A percentile compares a stretch with the other conserved stretches of the same genome.
These are phyloP conservation scores for Cephalophus harveyi DNA, from an alignment of 2,113 vertebrate species.

Conservation along the genomic window DNA sequence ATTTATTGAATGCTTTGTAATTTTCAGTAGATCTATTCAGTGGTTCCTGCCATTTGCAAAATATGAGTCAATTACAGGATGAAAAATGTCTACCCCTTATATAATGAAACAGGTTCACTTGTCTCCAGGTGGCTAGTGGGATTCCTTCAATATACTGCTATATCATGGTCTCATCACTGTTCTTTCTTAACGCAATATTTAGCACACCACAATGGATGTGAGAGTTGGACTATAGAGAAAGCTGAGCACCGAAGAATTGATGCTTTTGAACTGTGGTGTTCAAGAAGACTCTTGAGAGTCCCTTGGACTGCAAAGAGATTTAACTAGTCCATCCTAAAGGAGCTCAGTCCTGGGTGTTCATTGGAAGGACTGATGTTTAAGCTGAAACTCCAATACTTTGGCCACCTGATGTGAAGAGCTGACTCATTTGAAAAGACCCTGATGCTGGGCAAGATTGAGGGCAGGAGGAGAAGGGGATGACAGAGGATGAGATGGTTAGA, in stretches of 20 bases:
- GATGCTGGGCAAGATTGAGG: too few species aligned
- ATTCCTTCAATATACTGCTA: background rate
- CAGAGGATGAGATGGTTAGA: background rate
- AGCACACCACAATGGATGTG: background rate
- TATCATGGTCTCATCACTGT: background rate
- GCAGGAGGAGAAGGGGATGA: background rate
- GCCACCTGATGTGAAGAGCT: too few species aligned
- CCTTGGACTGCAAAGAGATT: too few species aligned
- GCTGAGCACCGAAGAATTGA: accelerated
- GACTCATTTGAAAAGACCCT: too few species aligned
- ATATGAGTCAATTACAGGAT: background rate
- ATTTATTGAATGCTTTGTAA: background rate
- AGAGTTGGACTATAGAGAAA: too few species aligned
- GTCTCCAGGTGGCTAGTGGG: background rate
- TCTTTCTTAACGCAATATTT: background rate
- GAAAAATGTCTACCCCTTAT: background rate
- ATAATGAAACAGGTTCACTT: background rate
- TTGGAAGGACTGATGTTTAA: too few species aligned
- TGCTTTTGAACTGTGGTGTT: too few species aligned
- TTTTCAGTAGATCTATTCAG: background rate
- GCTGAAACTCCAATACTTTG: too few species aligned
- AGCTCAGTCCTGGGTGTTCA: too few species aligned
- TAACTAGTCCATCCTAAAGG: too few species aligned
- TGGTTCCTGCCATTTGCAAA: background rate
- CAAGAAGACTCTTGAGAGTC: too few species aligned